A percentile compares a stretch with the other conserved stretches of the same genome.
These are phyloP conservation scores for Caprella mutica DNA, from an alignment of 2,888 invertebrate species.

Conservation along the genomic window DNA sequence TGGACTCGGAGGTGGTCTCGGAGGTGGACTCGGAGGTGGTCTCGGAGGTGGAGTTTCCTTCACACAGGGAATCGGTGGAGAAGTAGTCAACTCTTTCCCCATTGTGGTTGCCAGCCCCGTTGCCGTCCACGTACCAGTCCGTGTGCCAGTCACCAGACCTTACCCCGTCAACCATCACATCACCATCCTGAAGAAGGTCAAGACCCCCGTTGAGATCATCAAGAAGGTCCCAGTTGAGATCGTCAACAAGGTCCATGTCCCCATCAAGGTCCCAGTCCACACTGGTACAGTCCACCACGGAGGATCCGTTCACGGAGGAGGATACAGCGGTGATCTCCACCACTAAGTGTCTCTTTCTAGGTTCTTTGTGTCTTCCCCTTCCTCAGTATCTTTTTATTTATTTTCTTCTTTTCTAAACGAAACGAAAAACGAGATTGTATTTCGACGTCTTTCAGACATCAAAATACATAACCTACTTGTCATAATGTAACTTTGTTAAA, in stretches of 20 bases:
- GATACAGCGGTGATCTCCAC: too few relatives aligned
- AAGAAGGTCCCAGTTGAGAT: conserved; percentile 9
- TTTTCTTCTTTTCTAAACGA: too few relatives aligned
- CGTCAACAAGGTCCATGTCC: conserved; percentile 9
- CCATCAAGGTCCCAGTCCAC: conserved; percentile 2
- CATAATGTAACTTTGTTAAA: too few relatives aligned
- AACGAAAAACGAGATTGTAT: too few relatives aligned
- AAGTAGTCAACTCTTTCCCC: neutral
- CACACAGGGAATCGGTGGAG: conserved; percentile 1
- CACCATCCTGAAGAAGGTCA: conserved; percentile 11
- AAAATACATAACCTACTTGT: too few relatives aligned
- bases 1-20: neutral
- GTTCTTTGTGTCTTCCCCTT: too few relatives aligned
- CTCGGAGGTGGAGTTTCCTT: neutral
- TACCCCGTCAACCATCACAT: conserved; percentile 3
- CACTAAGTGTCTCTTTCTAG: too few relatives aligned
- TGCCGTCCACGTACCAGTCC: neutral
- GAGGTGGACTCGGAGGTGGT: neutral
- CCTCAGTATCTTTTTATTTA: too few relatives aligned
- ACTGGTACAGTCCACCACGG: too few relatives aligned
- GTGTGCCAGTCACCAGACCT: neutral
- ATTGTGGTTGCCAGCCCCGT: neutral
- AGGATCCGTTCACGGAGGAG: too few relatives aligned
- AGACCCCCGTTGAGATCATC: conserved; percentile 8
- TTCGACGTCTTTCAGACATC: too few relatives aligned